A percentile compares a stretch with the other conserved stretches of the same genome.
Evolutionary conservation across 2,888 invertebrate genomes (phyloP).

Genomic region (Busseola fusca): DNA sequence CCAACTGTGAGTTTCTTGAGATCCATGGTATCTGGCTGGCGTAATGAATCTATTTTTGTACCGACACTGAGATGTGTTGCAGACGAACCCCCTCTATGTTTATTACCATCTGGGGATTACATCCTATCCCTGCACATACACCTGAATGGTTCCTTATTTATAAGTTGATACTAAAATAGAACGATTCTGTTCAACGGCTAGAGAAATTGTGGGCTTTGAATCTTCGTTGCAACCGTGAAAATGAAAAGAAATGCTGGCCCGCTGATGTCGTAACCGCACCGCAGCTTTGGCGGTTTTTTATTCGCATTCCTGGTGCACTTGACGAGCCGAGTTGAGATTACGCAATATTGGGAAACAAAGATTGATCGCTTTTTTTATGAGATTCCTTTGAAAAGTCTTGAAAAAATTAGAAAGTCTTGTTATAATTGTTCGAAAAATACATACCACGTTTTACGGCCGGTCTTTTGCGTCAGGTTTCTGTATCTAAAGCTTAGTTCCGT

Average conservation of each 20-base stretch:
- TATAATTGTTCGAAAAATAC: conserved; percentile 27
- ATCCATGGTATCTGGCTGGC: conserved; percentile 35
- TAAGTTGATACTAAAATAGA: conserved; percentile 56
- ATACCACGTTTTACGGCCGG: conserved; percentile 11
- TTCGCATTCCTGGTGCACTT: conserved; percentile 68
- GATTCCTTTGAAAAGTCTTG: conserved; percentile 11
- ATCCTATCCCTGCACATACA: conserved; percentile 35
- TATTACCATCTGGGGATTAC: conserved; percentile 45
- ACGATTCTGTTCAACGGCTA: conserved; percentile 42
- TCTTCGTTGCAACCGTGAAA: conserved; percentile 59
- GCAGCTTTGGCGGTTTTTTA: conserved; percentile 68
- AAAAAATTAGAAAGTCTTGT: conserved; percentile 19
- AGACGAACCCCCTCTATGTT: conserved; percentile 39
- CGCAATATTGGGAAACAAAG: conserved; percentile 58
- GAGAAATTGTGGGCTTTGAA: conserved; percentile 58
- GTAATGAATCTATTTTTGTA: conserved; percentile 40
- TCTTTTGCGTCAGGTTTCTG: conserved; percentile 11
- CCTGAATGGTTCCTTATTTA: conserved; percentile 50
- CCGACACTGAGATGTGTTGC: conserved; percentile 22
- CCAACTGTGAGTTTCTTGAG: conserved; percentile 58
- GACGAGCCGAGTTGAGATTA: conserved; percentile 55
- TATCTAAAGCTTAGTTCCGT: conserved; percentile 65
- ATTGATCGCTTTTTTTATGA: conserved; percentile 19
- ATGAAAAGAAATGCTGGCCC: conserved; percentile 54
- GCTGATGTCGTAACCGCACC: conserved; percentile 57